Evolutionary conservation across 2,888 invertebrate species (phyloP), one percentile per base, ranked within the genome.

Genomic region (Schizaphis graminum): DNA sequence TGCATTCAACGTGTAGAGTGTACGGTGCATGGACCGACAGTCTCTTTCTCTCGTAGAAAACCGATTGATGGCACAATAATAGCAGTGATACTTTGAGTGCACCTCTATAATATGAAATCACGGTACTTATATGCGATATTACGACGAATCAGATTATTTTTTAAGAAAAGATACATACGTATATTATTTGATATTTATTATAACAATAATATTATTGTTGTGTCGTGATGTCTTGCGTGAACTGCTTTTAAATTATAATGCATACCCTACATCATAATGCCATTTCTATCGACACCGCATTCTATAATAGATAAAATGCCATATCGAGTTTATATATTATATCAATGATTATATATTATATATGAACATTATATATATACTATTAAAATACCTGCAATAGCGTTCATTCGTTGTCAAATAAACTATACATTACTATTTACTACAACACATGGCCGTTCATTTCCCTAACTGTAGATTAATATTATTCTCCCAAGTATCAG

Each of bases 31-130:
- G 21, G 35, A 0, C 35, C 10, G 10, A 28, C 4, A 11, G 47
- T 28, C 67, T 67, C 77, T 77, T 10, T 77, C 53, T 41, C 35
- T 41, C 84, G 35, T 13, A 47, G 5, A 21, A 86, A 13, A n/a
- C 44, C 85, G 91, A 91, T 85, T 56, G 91, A 91, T 91, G 57
- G 24, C 57, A 85, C 35, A 85, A 91, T 57, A 57, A n/a, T 28
- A 47, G 2, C 35, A 24, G 49, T 35, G 41, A 56, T 88, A 88
- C 41, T 35, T 13, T 1, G 21, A n/a, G 89, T 57, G 28, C 41
- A 41, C 26, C 85, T 86, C 28, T 35, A 35, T 53, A 3, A 35
- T 49, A 53, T 8, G 11, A 11, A n/a, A 57, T n/a, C 61, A 35
- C 35, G 21, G 47, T 47, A 44, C 41, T 3, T 44, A 16, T 28